Conservation (phyloP, 2,797 vertebrate genomes). For the Melanotaenia boesemani region DNA sequence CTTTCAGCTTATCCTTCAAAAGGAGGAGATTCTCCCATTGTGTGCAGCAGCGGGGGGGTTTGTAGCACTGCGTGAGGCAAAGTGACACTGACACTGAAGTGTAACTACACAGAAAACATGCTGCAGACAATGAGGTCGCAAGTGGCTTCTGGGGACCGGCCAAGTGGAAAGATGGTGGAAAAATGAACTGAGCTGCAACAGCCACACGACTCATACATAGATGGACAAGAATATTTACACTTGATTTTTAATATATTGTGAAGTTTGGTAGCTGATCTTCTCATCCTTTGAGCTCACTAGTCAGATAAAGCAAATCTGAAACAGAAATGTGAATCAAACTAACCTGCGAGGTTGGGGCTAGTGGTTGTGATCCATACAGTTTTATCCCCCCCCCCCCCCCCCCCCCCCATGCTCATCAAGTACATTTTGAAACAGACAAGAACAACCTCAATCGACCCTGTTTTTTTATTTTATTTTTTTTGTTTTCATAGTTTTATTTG, state of each 20-base stretch:
- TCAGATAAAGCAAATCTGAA: not conserved
- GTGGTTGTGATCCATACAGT: too few species aligned
- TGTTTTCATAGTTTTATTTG: not conserved
- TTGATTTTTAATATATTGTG: not conserved
- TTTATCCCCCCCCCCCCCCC: too few species aligned
- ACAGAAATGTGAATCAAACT: not conserved
- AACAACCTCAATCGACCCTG: not conserved
- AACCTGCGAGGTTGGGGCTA: not conserved
- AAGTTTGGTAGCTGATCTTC: conserved; percentile 11
- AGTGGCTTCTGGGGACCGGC: conserved; percentile 2
- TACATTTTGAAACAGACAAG: too few species aligned
- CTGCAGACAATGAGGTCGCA: conserved; percentile 10
- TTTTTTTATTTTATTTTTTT: not conserved
- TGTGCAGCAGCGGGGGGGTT: conserved; percentile 23
- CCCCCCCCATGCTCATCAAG: too few species aligned
- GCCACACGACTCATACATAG: not conserved
- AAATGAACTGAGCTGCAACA: not conserved
- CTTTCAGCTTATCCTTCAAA: conserved; percentile 28
- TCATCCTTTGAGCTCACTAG: not conserved
- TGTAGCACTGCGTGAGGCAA: conserved; percentile 21
- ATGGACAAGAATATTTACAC: conserved; percentile 1
- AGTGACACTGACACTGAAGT: conserved; percentile 33
- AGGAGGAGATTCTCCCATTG: conserved; percentile 16
- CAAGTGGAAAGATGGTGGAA: not conserved
- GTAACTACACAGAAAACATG: conserved; percentile 39